A percentile compares a stretch with the other conserved stretches of the same genome.
Evolutionary conservation across 2,797 vertebrate species (phyloP).

Genomic region (Clamator glandarius): DNA sequence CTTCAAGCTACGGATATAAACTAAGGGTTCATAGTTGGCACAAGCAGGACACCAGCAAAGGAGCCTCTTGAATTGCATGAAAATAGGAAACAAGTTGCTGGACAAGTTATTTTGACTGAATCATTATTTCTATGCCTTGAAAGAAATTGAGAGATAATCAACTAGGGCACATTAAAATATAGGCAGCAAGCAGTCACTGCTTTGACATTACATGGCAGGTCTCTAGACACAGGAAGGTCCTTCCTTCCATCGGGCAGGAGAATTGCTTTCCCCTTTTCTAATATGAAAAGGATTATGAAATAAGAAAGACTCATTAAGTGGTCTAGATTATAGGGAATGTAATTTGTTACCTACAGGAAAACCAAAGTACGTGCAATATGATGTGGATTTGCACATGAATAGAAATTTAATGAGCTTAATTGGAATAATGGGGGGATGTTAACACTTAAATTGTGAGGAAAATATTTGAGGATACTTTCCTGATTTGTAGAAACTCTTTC

Average conservation of each 20-base stretch:
- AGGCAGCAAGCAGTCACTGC: not conserved
- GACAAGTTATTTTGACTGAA: not conserved
- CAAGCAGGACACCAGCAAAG: not conserved
- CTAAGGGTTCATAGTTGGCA: not conserved
- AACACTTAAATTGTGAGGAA: not conserved
- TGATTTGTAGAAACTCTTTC: not conserved
- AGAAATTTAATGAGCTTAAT: not conserved
- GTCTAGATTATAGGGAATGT: slow-evolving; percentile 47
- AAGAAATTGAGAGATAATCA: not conserved
- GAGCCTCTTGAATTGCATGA: not conserved
- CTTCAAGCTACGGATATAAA: not conserved
- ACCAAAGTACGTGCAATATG: not conserved
- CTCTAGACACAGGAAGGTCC: not conserved
- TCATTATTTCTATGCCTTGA: not conserved
- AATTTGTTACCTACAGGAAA: not conserved
- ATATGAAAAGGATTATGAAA: not conserved
- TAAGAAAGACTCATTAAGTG: not conserved
- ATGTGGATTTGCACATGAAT: not conserved
- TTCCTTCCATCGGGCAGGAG: not conserved
- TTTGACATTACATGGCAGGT: not conserved
- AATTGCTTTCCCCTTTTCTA: not conserved
- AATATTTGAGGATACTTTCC: not conserved
- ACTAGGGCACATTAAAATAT: not conserved
- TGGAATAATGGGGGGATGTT: not conserved
- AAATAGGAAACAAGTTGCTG: not conserved